These are phyloP conservation scores for Serripes groenlandicus DNA, from an alignment of 2,888 invertebrate species.

Conservation along the genomic window DNA sequence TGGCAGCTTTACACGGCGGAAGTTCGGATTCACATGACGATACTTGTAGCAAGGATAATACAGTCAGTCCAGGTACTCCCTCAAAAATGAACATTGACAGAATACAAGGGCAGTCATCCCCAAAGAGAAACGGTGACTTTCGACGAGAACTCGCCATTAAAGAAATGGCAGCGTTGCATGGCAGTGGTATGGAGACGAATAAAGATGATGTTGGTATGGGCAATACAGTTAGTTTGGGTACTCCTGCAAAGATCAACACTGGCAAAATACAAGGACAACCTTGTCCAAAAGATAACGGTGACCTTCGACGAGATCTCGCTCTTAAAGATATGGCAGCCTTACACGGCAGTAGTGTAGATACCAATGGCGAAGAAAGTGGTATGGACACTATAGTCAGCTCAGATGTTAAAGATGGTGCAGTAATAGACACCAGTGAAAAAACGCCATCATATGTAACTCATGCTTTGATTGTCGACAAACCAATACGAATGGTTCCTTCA, in stretches of 20 bases:
- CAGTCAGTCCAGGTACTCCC: too few relatives aligned
- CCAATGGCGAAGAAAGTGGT: not conserved
- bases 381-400: not conserved
- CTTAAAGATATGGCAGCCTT: conserved; percentile 7
- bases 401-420: not conserved
- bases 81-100: not conserved
- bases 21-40: too few relatives aligned
- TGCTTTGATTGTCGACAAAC: conserved; percentile 10
- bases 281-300: not conserved
- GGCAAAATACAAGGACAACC: not conserved
- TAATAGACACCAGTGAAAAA: not conserved
- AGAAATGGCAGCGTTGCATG: conserved; percentile 10
- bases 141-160: not conserved
- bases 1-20: conserved; percentile 11
- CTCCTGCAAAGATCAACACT: too few relatives aligned
- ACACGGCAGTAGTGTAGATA: conserved; percentile 11
- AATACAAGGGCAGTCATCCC: not conserved
- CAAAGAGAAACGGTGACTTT: not conserved
- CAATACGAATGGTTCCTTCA: not conserved
- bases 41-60: too few relatives aligned
- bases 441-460: not conserved
- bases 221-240: too few relatives aligned
- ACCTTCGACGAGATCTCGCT: not conserved
- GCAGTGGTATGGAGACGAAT: too few relatives aligned
- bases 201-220: too few relatives aligned